These are phyloP conservation scores for Papilio machaon DNA, from an alignment of 1,140 invertebrate species.

Conservation along the genomic window DNA sequence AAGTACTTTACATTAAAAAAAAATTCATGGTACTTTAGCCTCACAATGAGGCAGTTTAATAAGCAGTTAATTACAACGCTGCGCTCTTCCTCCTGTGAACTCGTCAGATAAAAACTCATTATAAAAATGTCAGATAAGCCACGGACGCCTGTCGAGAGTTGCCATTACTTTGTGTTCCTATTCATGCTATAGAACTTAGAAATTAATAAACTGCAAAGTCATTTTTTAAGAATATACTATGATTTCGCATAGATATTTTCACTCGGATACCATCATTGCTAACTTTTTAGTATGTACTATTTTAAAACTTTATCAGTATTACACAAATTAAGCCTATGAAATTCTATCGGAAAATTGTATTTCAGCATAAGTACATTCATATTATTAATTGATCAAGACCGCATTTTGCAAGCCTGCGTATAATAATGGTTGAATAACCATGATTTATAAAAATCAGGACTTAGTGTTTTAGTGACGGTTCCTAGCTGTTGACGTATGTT, in stretches of 20 bases:
- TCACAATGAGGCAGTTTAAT: constrained; percentile 28
- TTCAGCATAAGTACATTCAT: too few relatives aligned
- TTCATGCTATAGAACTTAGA: not conserved
- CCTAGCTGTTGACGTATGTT: too few relatives aligned
- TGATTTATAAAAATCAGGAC: too few relatives aligned
- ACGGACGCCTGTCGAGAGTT: constrained; percentile 16
- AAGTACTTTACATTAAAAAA: not conserved
- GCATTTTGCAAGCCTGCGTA: too few relatives aligned
- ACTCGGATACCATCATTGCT: not conserved
- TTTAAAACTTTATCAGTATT: too few relatives aligned
- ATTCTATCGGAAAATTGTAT: too few relatives aligned
- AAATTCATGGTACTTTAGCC: not conserved
- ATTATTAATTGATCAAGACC: too few relatives aligned
- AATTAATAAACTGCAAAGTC: constrained; percentile 11
- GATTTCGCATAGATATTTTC: not conserved
- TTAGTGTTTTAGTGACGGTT: too few relatives aligned
- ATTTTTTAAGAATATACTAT: not conserved
- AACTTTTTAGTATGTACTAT: too few relatives aligned
- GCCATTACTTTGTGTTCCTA: constrained; percentile 14
- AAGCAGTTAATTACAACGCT: constrained; percentile 34
- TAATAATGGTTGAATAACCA: too few relatives aligned
- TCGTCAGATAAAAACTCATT: constrained; percentile 38
- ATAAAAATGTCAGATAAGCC: constrained; percentile 38
- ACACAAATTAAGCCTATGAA: too few relatives aligned
- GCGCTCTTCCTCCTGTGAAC: constrained; percentile 21